Evolutionary conservation across 2,113 vertebrate genomes (phyloP), one percentile per base, ranked within the genome.

Genomic region (Thunnus maccoyii): DNA sequence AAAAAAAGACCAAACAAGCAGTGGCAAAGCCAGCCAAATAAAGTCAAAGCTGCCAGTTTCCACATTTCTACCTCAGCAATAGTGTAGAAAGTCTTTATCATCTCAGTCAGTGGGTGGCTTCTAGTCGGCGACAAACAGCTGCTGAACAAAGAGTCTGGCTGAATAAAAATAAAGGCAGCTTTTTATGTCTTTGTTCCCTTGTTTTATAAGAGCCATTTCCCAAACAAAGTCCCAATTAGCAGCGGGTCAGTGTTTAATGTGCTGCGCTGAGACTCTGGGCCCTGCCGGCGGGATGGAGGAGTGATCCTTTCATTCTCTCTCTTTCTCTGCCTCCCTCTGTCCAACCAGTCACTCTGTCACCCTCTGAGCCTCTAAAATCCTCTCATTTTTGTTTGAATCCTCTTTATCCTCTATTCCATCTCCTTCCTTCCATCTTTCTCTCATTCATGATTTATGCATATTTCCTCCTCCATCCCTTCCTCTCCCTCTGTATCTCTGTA

Each of bases 161-260:
- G 9, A 46, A 41, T 41, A 46, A 18, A 61, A 32, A 61, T 22
- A 12, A 61, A 72, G 25, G 20, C 7, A 9, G 36, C 1, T 41
- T 41, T 25, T 72, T 12, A 50, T 32, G 10, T 32, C 56, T 72
- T 61, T 61, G 56, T 72, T 72, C 48, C n/a, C 2, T n/a, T 30
- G 10, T 48, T 72, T 58, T 30, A 4, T 58, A 2, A 7, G 5
- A 18, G 36, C 36, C 36, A 41, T 41, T 41, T 41, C 7, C 5
- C 9, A 71, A 58, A 47, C 18, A 61, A 50, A 72, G 25, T 61
- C 56, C 44, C 27, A 60, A 51, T 72, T 72, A 61, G 70, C 56
- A 51, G 46, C 1, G 25, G 41, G 56, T 51, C 70, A 72, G 46
- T 2, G 17, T 36, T 50, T 32, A 61, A 50, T 32, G 18, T 60